Evolutionary conservation across 2,797 vertebrate genomes (phyloP), one percentile per base, ranked within the genome.

Genomic region (Morus bassanus): DNA sequence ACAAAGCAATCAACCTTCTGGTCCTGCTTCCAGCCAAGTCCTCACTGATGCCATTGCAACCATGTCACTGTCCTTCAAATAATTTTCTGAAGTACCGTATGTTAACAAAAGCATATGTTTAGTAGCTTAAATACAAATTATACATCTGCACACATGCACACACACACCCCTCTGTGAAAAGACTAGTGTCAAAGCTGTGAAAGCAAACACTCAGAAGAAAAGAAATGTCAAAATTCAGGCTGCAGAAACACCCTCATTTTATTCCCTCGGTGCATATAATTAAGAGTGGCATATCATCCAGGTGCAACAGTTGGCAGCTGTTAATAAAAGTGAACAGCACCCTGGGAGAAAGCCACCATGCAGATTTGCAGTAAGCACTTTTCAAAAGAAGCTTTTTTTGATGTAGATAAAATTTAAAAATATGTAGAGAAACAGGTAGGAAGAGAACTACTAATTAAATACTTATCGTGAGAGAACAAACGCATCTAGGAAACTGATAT

Each of bases 271-370:
- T 53, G 72, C 77, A 63, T 63, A 41, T 51, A 27, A 70, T 91
- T 60, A 39, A 25, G 31, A 89, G 53, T 7, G 23, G 81, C 45
- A 23, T 35, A 53, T 70, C 81, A 76, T 31, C 68, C 87, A 91
- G 72, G 76, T 73, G 78, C 81, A 93, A 85, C 90, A 88, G 92
- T 87, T 69, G 93, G 96, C 93, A 95, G 91, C 79, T 95, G 86
- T 76, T 93, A 94, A 96, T 83, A 89, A 88, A 91, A 90, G 72
- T 54, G 85, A 96, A 91, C 65, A 90, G 91, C 81, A 92, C 53
- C 76, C 89, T 30, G 56, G 75, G 80, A 73, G 94, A 95, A 91
- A 86, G 70, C 69, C 94, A 91, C 82, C 48, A 31, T 48, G 70
- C 27, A 90, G 80, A 96, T 88, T 35, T n/a, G 33, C 51, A 95